Evolutionary conservation across 2,888 invertebrate species (phyloP).

Genomic region (Belgica antarctica): DNA sequence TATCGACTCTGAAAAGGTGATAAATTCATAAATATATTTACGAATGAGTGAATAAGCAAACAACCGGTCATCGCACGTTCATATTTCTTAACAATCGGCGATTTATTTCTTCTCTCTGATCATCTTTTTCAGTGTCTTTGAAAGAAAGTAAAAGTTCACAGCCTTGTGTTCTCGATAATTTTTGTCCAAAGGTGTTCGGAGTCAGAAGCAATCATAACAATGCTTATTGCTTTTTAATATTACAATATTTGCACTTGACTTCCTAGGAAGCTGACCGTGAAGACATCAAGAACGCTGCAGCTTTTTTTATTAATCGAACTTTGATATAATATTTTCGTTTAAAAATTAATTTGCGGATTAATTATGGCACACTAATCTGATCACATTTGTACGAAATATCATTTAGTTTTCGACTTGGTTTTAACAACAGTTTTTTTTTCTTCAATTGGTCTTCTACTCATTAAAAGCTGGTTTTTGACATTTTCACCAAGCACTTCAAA

Average conservation of each 20-base stretch:
- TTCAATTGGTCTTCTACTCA: not conserved
- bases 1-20: not conserved
- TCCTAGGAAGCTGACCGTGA: too few species aligned
- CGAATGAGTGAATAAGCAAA: not conserved
- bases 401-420: not conserved
- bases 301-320: too few species aligned
- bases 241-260: too few species aligned
- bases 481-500: not conserved
- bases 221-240: not conserved
- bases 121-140: not conserved
- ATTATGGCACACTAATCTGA: too few species aligned
- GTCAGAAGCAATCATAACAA: not conserved
- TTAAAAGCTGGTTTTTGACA: not conserved
- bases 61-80: not conserved
- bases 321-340: too few species aligned
- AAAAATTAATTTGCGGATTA: too few species aligned
- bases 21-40: not conserved
- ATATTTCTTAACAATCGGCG: not conserved
- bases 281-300: too few species aligned
- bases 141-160: constrained; percentile 22
- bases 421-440: constrained; percentile 10
- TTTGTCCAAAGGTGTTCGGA: not conserved
- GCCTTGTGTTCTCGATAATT: not conserved
- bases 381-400: too few species aligned
- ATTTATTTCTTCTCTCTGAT: not conserved